Percentiles rank a stretch among this genome's conserved stretches.
Conservation (phyloP, 2,113 vertebrate species). For the Marmota monax region DNA sequence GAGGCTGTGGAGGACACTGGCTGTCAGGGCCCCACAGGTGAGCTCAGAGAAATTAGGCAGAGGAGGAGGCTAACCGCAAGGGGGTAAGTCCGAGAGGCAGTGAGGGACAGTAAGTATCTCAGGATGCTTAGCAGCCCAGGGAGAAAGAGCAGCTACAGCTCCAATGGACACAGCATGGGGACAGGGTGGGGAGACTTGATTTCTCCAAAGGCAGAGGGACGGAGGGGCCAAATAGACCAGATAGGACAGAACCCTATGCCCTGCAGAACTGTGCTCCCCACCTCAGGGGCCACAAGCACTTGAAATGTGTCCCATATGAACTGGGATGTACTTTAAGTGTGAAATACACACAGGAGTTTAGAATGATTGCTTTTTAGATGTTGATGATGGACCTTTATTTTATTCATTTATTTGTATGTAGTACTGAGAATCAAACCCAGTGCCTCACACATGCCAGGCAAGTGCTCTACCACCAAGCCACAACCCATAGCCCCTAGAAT, state of each 20-base stretch:
- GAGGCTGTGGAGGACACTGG: not conserved
- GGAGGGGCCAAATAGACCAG: not conserved
- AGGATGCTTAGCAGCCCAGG: not conserved
- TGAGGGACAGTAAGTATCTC: not conserved
- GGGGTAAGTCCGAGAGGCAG: not conserved
- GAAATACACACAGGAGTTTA: not conserved
- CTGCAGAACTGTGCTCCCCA: accelerated
- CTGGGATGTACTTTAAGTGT: accelerated
- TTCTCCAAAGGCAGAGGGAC: not conserved
- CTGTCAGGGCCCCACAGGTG: not conserved
- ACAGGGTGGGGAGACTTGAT: not conserved
- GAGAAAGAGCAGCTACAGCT: not conserved
- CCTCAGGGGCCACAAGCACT: accelerated
- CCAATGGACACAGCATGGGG: not conserved
- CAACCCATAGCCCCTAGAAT: not conserved
- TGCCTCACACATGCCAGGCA: no score
- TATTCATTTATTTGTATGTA: no score
- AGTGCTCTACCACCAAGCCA: no score
- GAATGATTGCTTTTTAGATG: not conserved
- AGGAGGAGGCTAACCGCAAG: not conserved
- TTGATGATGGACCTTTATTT: no score
- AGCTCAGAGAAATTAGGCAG: not conserved
- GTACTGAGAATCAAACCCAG: no score
- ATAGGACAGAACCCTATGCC: not conserved
- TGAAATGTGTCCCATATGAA: not conserved